Evolutionary conservation across 23 tunicate species (phyloP).

Genomic region (Phallusia fumigata): DNA sequence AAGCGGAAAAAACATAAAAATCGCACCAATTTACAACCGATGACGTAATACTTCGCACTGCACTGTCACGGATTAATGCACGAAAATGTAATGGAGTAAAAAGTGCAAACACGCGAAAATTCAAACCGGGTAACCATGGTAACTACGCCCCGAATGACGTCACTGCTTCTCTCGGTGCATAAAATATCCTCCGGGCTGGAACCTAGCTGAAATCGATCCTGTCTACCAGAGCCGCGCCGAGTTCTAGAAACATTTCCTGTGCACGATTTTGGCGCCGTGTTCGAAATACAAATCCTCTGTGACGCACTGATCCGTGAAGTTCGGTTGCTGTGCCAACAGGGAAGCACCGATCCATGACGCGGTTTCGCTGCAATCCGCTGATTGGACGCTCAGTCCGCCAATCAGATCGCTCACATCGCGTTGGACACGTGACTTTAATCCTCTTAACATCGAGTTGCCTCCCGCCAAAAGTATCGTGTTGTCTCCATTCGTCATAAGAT

Average conservation of each 20-base stretch:
- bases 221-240: background rate
- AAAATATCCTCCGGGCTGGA: background rate
- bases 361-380: constrained; percentile 20
- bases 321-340: constrained; percentile 37
- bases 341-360: constrained; percentile 88
- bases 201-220: background rate
- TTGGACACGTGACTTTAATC: constrained; percentile 43
- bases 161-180: background rate
- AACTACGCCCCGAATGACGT: background rate
- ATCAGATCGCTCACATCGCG: constrained; percentile 3
- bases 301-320: constrained; percentile 37
- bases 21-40: constrained; percentile 5
- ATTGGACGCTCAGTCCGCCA: background rate
- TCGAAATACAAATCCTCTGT: constrained; percentile 81
- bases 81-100: background rate
- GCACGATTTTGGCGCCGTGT: constrained; percentile 51
- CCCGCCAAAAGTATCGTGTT: constrained; percentile 50
- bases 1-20: background rate
- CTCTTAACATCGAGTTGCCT: constrained; percentile 39
- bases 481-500: constrained; percentile 21
- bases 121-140: background rate
- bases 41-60: background rate
- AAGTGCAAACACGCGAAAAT: background rate
- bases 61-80: background rate
- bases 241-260: constrained; percentile 35